phyloP scores from a whole-genome alignment of 2,113 vertebrate species.

The Aix galericulata region DNA sequence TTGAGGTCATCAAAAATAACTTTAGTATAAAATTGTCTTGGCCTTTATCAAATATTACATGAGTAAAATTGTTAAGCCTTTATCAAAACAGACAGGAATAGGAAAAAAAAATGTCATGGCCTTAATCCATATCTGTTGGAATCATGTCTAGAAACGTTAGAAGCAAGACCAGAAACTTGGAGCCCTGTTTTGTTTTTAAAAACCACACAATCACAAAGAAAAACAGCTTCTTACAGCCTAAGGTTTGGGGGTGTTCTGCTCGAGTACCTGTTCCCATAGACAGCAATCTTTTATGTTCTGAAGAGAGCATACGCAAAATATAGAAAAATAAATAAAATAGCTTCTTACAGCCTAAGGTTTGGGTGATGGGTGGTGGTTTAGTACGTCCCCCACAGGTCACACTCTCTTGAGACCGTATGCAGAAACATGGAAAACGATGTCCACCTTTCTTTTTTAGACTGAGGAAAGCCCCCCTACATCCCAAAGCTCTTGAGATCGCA shows the following conservation, averaged over 20 bases:
- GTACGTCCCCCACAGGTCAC: slow-evolving; percentile 51
- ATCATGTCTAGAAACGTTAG: slow-evolving; percentile 65
- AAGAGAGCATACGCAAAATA: slow-evolving; percentile 68
- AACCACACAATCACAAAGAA: slow-evolving; percentile 67
- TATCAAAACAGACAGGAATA: slow-evolving; percentile 71
- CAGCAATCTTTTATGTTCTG: slow-evolving; percentile 58
- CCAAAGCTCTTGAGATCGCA: slow-evolving; percentile 84
- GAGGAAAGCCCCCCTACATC: slow-evolving; percentile 53
- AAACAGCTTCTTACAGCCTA: slow-evolving; percentile 71
- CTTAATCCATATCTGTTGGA: slow-evolving; percentile 66
- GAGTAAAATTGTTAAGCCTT: slow-evolving; percentile 78
- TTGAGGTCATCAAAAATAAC: slow-evolving; percentile 84
- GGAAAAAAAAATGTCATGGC: slow-evolving; percentile 68
- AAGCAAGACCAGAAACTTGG: slow-evolving; percentile 64
- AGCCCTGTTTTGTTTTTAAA: slow-evolving; percentile 72
- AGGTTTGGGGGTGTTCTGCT: slow-evolving; percentile 52
- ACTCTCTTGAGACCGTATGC: slow-evolving; percentile 51
- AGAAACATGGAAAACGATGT: slow-evolving; percentile 50
- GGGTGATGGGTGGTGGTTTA: slow-evolving; percentile 49
- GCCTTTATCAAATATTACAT: slow-evolving; percentile 79
- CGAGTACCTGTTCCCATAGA: slow-evolving; percentile 55
- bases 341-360: slow-evolving; percentile 69
- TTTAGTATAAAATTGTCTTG: slow-evolving; percentile 82
- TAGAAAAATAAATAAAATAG: slow-evolving; percentile 72
- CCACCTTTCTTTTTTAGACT: slow-evolving; percentile 38